Evolutionary conservation across 2,888 invertebrate genomes (phyloP).

Genomic region (Tiphia femorata): DNA sequence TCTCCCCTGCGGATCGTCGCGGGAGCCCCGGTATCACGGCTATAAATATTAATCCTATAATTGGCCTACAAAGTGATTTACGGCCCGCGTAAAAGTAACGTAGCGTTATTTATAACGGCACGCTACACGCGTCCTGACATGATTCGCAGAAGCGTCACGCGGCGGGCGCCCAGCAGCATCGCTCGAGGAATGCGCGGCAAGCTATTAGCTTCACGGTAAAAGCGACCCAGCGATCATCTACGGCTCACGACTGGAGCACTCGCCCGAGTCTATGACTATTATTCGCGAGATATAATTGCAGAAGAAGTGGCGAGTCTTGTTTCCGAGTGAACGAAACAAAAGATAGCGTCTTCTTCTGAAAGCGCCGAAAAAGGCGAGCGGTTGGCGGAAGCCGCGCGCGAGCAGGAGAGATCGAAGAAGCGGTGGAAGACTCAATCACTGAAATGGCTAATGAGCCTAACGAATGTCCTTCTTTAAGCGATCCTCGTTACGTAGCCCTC

Average conservation of each 20-base stretch:
- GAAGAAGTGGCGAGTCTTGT: neutral
- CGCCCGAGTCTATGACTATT: too few relatives aligned
- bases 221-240: too few relatives aligned
- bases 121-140: too few relatives aligned
- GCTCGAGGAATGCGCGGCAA: too few relatives aligned
- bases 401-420: neutral
- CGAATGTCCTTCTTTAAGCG: neutral
- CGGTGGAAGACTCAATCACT: neutral
- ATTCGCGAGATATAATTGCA: neutral
- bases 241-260: too few relatives aligned
- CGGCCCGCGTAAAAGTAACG: conserved; percentile 52
- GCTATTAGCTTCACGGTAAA: too few relatives aligned
- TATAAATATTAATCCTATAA: conserved; percentile 65
- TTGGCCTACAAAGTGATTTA: conserved; percentile 62
- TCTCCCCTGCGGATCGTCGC: conserved; percentile 30
- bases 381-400: neutral
- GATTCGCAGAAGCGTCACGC: too few relatives aligned
- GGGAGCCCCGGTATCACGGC: conserved; percentile 16
- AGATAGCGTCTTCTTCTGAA: too few relatives aligned
- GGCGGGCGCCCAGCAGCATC: too few relatives aligned
- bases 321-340: neutral
- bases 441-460: neutral
- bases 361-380: neutral
- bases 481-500: neutral
- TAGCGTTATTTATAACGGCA: conserved; percentile 49